Base-by-base conservation (phyloP, 2,797 vertebrate species). In the Lutjanus campechanus region DNA sequence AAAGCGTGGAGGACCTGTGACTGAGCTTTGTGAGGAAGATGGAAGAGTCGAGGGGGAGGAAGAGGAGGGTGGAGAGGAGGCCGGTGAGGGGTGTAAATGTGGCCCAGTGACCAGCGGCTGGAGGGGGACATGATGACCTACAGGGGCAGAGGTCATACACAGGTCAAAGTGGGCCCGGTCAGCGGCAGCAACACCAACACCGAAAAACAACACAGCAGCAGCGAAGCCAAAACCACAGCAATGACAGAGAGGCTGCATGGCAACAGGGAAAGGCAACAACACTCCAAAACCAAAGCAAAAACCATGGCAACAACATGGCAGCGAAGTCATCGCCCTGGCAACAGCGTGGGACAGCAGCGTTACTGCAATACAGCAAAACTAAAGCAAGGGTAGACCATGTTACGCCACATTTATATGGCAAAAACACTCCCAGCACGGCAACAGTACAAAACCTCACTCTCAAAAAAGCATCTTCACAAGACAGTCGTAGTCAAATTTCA, bases 21-120 rank as follows among this genome's bases (percentile, higher is more conserved):
- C 84, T 92, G 92, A 94, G 91, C 93, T 92, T 92, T 95, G 93
- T 93, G 94, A 92, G 93, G 93, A 88, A 91, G 94, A 92, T 95
- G 95, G 92, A 95, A 92, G 93, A 95, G 94, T 93, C 92, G 94
- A 91, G 95, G 90, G 91, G 94, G 92, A 93, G 95, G 94, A 95
- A 92, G 93, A 93, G 93, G 93, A 95, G 95, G 95, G 93, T 96
- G 94, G 83, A 95, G 95, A 94, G 96, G 95, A 94, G 95, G 95
- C 90, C 95, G 91, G 93, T 95, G 95, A 73, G 95, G 95, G 92
- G 95, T 96, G 92, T 95, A 94, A 93, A 94, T 95, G 88, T 96
- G 95, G 72, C 94, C 95, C 95, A 95, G 91, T 89, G 95, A 96
- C 95, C 96, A 96, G 91, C 91, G 91, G 94, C 91, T 95, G 93